phyloP scores from a whole-genome alignment of 2,113 vertebrate genomes.

The Aptenodytes patagonicus region DNA sequence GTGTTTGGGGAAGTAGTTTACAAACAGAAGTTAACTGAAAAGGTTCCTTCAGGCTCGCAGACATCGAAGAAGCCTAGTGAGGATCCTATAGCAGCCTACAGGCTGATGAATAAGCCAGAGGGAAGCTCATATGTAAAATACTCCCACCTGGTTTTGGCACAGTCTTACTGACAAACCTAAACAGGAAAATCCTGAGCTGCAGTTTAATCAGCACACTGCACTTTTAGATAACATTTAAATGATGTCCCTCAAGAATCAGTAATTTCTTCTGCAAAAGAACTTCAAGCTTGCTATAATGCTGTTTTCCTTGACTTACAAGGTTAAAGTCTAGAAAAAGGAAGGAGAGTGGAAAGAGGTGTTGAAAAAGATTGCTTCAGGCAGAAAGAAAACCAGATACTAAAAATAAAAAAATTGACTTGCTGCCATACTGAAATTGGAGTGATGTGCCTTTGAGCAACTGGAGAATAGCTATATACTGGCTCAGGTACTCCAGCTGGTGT shows the following conservation, averaged over 20 bases:
- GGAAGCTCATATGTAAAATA: not conserved
- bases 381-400: not conserved
- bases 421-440: not conserved
- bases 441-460: not conserved
- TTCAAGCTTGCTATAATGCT: not conserved
- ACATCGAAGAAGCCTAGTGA: not conserved
- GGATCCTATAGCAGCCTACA: not conserved
- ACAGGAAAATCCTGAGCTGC: not conserved
- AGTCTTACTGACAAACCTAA: not conserved
- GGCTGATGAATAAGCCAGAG: not conserved
- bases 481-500: not conserved
- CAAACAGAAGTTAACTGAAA: not conserved
- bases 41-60: not conserved
- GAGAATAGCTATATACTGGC: not conserved
- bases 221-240: not conserved
- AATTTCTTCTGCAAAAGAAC: not conserved
- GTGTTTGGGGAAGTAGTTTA: not conserved
- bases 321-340: not conserved
- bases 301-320: not conserved
- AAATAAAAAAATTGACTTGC: not conserved
- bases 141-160: not conserved
- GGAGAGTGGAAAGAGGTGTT: not conserved
- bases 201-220: not conserved
- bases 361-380: not conserved
- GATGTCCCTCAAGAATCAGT: not conserved